Percentiles rank a stretch among this genome's conserved stretches.
Conservation (phyloP, 2,888 invertebrate species). For the Hyppa rectilinea region DNA sequence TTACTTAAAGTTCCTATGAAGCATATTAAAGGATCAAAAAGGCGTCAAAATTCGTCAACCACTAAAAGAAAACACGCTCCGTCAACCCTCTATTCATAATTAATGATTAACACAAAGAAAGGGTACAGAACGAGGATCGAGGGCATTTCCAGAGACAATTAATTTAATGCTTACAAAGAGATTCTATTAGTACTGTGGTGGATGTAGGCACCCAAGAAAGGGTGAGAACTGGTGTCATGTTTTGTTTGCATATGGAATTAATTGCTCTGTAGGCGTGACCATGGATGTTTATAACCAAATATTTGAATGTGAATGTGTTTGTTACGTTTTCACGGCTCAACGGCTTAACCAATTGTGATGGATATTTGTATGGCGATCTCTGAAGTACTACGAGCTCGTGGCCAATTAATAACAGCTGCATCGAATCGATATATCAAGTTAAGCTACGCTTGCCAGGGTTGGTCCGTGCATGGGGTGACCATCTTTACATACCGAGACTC, state of each 20-base stretch:
- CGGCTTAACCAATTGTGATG: too few relatives aligned
- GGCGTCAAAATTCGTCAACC: slow-evolving; percentile 9
- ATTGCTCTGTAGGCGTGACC: slow-evolving; percentile 5
- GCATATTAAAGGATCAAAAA: not conserved
- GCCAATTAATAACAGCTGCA: too few relatives aligned
- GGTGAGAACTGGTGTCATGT: slow-evolving; percentile 12
- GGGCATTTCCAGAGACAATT: slow-evolving; percentile 38
- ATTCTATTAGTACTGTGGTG: slow-evolving; percentile 22
- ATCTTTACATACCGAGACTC: too few relatives aligned
- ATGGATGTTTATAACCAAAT: too few relatives aligned
- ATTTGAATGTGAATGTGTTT: too few relatives aligned
- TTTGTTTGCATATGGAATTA: slow-evolving; percentile 19
- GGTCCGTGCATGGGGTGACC: too few relatives aligned
- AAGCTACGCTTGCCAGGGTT: too few relatives aligned
- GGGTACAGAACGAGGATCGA: slow-evolving; percentile 10
- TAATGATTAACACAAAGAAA: slow-evolving; percentile 29
- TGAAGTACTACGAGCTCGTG: too few relatives aligned
- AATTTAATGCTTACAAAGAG: slow-evolving; percentile 52
- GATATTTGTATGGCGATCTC: too few relatives aligned
- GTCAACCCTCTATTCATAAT: slow-evolving; percentile 25
- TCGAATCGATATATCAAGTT: too few relatives aligned
- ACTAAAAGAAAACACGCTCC: slow-evolving; percentile 25
- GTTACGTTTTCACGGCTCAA: too few relatives aligned
- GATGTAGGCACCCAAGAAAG: slow-evolving; percentile 11
- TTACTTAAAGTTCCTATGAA: not conserved